Percentiles rank a stretch among this genome's conserved stretches.
These are phyloP conservation scores for Alosa sapidissima DNA, from an alignment of 2,797 vertebrate species.

Conservation along the genomic window DNA sequence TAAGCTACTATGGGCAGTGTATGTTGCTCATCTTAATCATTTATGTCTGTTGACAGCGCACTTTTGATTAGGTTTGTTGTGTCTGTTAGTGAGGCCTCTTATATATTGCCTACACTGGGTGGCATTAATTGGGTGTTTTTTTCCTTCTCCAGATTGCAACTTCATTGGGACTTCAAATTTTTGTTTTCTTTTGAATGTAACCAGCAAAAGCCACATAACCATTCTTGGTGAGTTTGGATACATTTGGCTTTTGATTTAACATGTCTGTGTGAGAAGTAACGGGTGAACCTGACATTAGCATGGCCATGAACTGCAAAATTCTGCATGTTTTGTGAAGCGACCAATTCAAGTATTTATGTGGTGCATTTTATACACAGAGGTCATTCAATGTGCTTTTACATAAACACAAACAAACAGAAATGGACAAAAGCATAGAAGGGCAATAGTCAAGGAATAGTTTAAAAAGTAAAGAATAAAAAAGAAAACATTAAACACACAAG, in stretches of 20 bases:
- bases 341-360: no score
- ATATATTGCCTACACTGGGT: neutral
- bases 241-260: neutral
- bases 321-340: no score
- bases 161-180: neutral
- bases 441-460: no score
- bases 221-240: neutral
- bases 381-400: no score
- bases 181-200: neutral
- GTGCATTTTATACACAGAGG: no score
- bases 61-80: no score
- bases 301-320: neutral
- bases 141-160: neutral
- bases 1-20: no score
- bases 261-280: neutral
- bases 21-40: neutral
- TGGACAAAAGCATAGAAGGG: no score
- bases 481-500: no score
- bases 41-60: neutral
- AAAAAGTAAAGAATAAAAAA: no score
- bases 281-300: neutral
- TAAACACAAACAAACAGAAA: no score
- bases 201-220: neutral
- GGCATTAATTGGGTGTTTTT: neutral
- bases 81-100: no score